A percentile compares a stretch with the other conserved stretches of the same genome.
Evolutionary conservation across 2,888 invertebrate species (phyloP).

Genomic region (Gibbula magus): DNA sequence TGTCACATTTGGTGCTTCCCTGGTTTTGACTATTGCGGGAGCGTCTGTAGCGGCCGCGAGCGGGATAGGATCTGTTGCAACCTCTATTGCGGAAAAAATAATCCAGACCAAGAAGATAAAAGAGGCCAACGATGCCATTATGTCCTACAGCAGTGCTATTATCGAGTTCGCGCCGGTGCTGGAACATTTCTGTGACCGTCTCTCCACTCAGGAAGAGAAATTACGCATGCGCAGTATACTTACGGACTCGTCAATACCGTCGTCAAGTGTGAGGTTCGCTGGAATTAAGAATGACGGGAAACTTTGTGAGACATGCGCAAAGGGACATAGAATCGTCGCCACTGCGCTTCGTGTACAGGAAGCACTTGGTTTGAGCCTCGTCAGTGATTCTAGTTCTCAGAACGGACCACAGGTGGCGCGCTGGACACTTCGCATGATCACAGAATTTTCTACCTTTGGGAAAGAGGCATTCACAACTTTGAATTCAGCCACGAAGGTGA

Average conservation of each 20-base stretch:
- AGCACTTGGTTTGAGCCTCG: not conserved
- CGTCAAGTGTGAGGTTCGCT: not conserved
- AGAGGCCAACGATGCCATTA: not conserved
- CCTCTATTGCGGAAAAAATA: not conserved
- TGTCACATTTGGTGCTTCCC: not conserved
- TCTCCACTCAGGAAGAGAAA: not conserved
- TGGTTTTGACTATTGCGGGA: not conserved
- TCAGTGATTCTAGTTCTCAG: not conserved
- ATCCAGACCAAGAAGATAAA: not conserved
- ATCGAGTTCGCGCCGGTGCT: not conserved
- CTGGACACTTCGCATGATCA: not conserved
- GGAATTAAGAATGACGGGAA: not conserved
- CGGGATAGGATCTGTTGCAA: not conserved
- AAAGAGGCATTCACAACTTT: not conserved
- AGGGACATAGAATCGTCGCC: not conserved
- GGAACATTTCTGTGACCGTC: conserved; percentile 5
- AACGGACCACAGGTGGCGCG: not conserved
- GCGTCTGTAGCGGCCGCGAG: not conserved
- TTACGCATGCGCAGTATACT: not conserved
- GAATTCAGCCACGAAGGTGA: not conserved
- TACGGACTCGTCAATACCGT: not conserved
- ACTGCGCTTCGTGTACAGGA: conserved; percentile 4
- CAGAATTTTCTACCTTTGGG: not conserved
- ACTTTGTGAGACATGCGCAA: conserved; percentile 6
- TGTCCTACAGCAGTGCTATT: not conserved